Evolutionary conservation across 2,797 vertebrate species (phyloP).

Genomic region (Telmatherina bonti): DNA sequence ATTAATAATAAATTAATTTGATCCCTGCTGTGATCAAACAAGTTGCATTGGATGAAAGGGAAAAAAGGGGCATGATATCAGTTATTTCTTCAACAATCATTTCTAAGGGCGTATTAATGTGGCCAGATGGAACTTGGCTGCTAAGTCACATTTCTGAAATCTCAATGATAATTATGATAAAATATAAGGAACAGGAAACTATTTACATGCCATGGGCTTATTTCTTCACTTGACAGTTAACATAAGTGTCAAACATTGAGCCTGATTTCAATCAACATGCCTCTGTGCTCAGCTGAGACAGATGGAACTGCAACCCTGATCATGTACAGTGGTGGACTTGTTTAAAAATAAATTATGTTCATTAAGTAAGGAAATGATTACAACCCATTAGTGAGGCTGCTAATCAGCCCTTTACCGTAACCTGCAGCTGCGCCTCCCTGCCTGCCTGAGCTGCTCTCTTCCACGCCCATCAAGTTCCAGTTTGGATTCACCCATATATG

Average conservation of each 20-base stretch:
- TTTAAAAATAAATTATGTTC: slow-evolving; percentile 35
- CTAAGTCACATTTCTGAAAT: not conserved
- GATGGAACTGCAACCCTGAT: slow-evolving; percentile 9
- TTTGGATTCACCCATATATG: slow-evolving; percentile 1
- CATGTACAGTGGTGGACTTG: slow-evolving; percentile 14
- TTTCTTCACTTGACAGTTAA: not conserved
- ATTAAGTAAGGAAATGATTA: slow-evolving; percentile 44
- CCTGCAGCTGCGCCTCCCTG: slow-evolving; percentile 29
- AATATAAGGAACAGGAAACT: not conserved
- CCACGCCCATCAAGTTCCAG: slow-evolving; percentile 1
- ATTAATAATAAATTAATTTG: slow-evolving; percentile 65
- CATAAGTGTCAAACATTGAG: not conserved
- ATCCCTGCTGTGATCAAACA: slow-evolving; percentile 69
- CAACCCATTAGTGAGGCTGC: slow-evolving; percentile 31
- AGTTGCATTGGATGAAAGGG: slow-evolving; percentile 44
- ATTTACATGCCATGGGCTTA: not conserved
- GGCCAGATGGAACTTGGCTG: not conserved
- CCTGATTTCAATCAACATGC: slow-evolving; percentile 6
- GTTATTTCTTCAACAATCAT: not conserved
- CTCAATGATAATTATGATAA: not conserved
- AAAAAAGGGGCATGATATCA: not conserved
- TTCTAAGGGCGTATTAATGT: not conserved
- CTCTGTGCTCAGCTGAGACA: slow-evolving; percentile 14
- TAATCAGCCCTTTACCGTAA: slow-evolving; percentile 38
- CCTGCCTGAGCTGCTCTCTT: slow-evolving; percentile 10